A percentile compares a stretch with the other conserved stretches of the same genome.
phyloP scores from a whole-genome alignment of 2,888 invertebrate genomes.

The Ormyrus thymus region DNA sequence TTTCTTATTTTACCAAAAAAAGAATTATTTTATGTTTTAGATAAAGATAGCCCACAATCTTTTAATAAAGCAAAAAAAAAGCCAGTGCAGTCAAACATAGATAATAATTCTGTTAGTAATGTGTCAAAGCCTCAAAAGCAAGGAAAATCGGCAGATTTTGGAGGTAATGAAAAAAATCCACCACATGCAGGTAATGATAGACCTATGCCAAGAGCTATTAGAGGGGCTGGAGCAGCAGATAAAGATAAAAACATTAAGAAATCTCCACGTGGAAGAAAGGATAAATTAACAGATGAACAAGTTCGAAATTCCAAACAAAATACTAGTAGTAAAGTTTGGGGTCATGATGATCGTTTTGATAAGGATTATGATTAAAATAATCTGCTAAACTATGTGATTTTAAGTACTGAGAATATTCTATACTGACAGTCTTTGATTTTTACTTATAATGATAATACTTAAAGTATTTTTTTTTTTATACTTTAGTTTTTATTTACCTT shows the following conservation, averaged over 20 bases:
- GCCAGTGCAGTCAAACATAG: not conserved
- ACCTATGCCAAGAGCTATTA: constrained; percentile 62
- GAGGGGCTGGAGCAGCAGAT: constrained; percentile 65
- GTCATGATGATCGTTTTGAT: constrained; percentile 65
- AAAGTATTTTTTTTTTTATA: not conserved
- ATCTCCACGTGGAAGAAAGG: constrained; percentile 56
- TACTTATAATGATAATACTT: not conserved
- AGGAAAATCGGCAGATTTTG: constrained; percentile 38
- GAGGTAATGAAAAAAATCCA: constrained; percentile 41
- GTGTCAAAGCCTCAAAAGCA: constrained; percentile 52
- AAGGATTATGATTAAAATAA: constrained; percentile 61
- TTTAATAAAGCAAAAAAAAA: constrained; percentile 7
- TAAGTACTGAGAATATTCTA: not conserved
- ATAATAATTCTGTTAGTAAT: constrained; percentile 38
- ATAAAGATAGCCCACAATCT: constrained; percentile 11
- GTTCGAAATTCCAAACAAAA: constrained; percentile 60
- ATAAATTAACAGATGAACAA: constrained; percentile 60
- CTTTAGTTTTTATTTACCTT: no score
- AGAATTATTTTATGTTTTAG: constrained; percentile 36
- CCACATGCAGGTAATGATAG: constrained; percentile 44
- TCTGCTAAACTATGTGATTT: not conserved
- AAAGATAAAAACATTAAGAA: constrained; percentile 58
- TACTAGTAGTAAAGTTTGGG: constrained; percentile 62
- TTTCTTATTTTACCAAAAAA: not conserved
- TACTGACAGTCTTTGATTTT: not conserved